phyloP scores from a whole-genome alignment of 2,797 vertebrate genomes.

The Saxicola maurus region DNA sequence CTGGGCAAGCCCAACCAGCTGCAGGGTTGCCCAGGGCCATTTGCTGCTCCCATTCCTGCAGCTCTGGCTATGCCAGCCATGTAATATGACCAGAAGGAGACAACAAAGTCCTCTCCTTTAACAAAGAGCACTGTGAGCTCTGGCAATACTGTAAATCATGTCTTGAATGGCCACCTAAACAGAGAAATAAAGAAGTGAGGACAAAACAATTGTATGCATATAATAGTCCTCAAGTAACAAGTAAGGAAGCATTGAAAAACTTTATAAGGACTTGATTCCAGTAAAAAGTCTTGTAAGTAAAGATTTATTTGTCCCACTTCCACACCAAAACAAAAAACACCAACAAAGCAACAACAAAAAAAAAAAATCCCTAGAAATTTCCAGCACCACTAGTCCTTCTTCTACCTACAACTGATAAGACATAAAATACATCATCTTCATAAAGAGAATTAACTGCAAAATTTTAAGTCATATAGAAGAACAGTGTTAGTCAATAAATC shows the following conservation, averaged over 20 bases:
- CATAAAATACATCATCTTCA: background rate
- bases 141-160: background rate
- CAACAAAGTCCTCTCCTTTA: background rate
- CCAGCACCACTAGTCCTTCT: background rate
- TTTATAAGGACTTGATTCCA: background rate
- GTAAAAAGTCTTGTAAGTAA: background rate
- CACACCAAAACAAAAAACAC: background rate
- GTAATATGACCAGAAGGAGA: background rate
- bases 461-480: background rate
- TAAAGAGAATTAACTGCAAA: background rate
- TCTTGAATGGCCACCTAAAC: background rate
- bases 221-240: background rate
- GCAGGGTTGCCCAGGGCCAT: background rate
- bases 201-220: rapidly evolving
- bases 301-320: background rate
- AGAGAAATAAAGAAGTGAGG: background rate
- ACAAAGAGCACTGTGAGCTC: background rate
- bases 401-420: background rate
- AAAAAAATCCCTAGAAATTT: background rate
- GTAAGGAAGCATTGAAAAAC: background rate
- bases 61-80: rapidly evolving
- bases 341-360: background rate
- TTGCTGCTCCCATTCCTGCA: rapidly evolving
- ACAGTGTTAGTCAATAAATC: background rate
- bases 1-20: rapidly evolving